A percentile compares a stretch with the other conserved stretches of the same genome.
Evolutionary conservation across 1,140 invertebrate genomes (phyloP).

Genomic region (Phenacoccus solenopsis): DNA sequence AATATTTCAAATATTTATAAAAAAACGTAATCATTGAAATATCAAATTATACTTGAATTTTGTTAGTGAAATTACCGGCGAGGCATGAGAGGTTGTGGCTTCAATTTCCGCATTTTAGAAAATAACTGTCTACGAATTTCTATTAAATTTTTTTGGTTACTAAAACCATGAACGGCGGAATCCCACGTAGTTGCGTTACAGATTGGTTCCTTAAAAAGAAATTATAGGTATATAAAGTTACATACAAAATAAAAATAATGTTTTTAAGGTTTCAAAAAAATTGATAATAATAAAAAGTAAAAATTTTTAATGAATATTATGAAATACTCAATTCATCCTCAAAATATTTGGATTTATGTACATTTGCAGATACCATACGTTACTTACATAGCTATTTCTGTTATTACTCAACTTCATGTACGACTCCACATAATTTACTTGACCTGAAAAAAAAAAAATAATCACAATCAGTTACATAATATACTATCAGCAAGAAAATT

Average conservation of each 20-base stretch:
- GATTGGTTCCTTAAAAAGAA: slow-evolving; percentile 28
- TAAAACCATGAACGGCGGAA: slow-evolving; percentile 59
- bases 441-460: neutral
- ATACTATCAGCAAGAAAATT: no score
- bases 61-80: neutral
- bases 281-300: no score
- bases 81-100: neutral
- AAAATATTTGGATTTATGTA: no score
- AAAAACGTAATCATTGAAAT: no score
- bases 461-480: neutral
- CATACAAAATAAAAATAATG: no score
- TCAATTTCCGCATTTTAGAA: slow-evolving; percentile 33
- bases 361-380: no score
- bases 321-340: no score
- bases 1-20: no score
- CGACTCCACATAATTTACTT: neutral
- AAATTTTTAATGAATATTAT: no score
- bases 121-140: slow-evolving; percentile 49
- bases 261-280: no score
- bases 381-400: neutral
- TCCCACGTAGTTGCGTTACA: slow-evolving; percentile 72
- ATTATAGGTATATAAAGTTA: no score
- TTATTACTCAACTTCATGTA: neutral
- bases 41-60: no score
- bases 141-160: slow-evolving; percentile 46